Percentiles rank a stretch among this genome's conserved stretches.
Conservation (phyloP, 2,888 invertebrate genomes). For the Netelia virgata region DNA sequence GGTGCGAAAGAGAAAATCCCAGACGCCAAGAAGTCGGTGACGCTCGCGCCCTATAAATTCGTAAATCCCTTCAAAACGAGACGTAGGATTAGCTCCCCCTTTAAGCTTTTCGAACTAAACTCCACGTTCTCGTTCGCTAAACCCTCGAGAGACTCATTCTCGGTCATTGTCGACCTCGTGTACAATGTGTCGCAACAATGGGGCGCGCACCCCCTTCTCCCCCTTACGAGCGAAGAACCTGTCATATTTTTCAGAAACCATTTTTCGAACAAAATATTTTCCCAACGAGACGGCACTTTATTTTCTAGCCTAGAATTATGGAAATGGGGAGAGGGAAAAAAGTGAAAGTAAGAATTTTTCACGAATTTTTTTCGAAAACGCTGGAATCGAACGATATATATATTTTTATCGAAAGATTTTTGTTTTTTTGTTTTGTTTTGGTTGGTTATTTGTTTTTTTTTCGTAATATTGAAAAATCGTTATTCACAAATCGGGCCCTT, state of each 20-base stretch:
- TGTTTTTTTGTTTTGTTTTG: not conserved
- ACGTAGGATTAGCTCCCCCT: constrained; percentile 38
- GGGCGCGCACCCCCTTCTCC: not conserved
- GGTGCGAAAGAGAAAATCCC: constrained; percentile 52
- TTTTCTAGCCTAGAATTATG: too few relatives aligned
- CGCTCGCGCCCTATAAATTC: constrained; percentile 58
- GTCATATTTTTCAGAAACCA: constrained; percentile 47
- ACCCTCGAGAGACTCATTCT: constrained; percentile 25
- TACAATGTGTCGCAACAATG: constrained; percentile 38
- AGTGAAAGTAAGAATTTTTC: not conserved
- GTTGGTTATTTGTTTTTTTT: not conserved
- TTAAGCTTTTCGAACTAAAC: constrained; percentile 5
- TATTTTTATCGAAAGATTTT: not conserved
- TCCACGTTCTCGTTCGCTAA: not conserved
- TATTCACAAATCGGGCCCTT: not conserved
- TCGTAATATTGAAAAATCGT: not conserved
- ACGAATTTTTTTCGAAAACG: not conserved
- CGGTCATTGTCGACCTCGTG: constrained; percentile 29
- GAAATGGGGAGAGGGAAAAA: not conserved
- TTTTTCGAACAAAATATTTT: constrained; percentile 42
- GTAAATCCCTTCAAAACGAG: constrained; percentile 50
- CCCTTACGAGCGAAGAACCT: constrained; percentile 36
- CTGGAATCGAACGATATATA: too few relatives aligned
- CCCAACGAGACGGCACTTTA: not conserved
- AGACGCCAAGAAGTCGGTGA: constrained; percentile 10